phyloP scores from a whole-genome alignment of 2,113 vertebrate genomes.

The Vulpes lagopus region DNA sequence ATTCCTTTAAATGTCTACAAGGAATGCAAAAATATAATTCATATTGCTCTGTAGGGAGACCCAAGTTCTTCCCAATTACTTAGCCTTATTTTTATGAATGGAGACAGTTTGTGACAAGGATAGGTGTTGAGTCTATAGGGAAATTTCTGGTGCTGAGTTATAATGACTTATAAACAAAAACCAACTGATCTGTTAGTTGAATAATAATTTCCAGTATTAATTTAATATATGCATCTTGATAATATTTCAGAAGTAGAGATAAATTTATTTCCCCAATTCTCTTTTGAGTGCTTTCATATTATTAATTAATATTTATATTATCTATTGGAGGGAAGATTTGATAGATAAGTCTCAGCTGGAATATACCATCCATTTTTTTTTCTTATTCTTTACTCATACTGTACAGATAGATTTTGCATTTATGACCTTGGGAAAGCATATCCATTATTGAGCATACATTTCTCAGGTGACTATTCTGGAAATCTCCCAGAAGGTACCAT shows the following conservation, averaged over 20 bases:
- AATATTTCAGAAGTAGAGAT: not conserved
- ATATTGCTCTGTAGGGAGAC: not conserved
- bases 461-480: not conserved
- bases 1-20: not conserved
- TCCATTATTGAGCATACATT: not conserved
- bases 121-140: not conserved
- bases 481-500: not conserved
- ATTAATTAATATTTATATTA: not conserved
- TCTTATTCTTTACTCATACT: not conserved
- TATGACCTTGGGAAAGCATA: not conserved
- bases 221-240: not conserved
- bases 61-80: not conserved
- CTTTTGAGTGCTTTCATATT: conserved; percentile 1
- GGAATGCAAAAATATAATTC: not conserved
- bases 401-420: not conserved
- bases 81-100: not conserved
- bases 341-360: not conserved
- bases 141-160: not conserved
- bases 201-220: not conserved
- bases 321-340: not conserved
- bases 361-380: not conserved
- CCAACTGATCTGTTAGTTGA: not conserved
- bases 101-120: not conserved
- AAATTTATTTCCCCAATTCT: not conserved
- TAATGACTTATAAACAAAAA: not conserved